phyloP scores from a whole-genome alignment of 1,140 invertebrate species.

The Musca domestica region DNA sequence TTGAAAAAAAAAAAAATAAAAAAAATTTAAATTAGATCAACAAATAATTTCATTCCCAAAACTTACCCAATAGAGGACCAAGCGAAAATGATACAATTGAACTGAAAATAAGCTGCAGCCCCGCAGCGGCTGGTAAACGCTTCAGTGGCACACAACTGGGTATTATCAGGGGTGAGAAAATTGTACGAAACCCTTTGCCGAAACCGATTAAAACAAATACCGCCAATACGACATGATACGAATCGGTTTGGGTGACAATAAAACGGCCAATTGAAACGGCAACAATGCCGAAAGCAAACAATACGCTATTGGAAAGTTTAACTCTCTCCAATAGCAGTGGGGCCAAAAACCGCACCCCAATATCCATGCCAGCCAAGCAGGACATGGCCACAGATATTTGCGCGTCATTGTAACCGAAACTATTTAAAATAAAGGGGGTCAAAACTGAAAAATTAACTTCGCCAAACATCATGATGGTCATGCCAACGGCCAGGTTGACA shows the following conservation, averaged over 20 bases:
- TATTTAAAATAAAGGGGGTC: constrained; percentile 64
- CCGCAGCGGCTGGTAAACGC: too few relatives aligned
- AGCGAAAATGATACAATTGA: constrained; percentile 60
- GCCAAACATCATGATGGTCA: too few relatives aligned
- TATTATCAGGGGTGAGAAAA: too few relatives aligned
- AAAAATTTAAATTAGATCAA: neutral
- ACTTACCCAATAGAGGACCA: constrained; percentile 64
- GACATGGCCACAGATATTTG: constrained; percentile 63
- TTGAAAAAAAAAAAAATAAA: constrained; percentile 18
- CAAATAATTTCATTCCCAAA: neutral
- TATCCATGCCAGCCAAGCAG: too few relatives aligned
- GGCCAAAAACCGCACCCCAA: constrained; percentile 63
- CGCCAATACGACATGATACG: constrained; percentile 34
- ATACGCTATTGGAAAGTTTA: constrained; percentile 62
- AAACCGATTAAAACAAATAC: constrained; percentile 58
- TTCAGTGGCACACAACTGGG: too few relatives aligned
- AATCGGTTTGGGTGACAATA: too few relatives aligned
- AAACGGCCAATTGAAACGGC: too few relatives aligned
- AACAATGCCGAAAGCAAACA: constrained; percentile 69
- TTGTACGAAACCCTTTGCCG: constrained; percentile 67
- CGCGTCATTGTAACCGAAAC: constrained; percentile 60
- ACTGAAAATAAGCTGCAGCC: constrained; percentile 63
- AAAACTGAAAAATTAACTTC: constrained; percentile 72
- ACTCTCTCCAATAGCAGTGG: constrained; percentile 63
- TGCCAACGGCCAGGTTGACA: constrained; percentile 65